These are phyloP conservation scores for Apodemia zela DNA, from an alignment of 2,888 invertebrate genomes.

Conservation along the genomic window DNA sequence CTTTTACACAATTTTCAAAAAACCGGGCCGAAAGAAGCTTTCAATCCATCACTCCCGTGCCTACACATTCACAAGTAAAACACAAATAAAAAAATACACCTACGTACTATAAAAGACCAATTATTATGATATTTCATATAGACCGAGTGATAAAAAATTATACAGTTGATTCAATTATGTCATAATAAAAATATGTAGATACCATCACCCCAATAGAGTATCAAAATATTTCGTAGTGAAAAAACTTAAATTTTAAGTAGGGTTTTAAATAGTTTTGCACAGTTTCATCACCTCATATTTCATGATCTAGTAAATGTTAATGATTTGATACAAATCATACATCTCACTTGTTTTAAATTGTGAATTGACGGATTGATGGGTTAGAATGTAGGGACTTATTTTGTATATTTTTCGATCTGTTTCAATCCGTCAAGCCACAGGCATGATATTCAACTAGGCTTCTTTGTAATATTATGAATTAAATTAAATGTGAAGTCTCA, in stretches of 20 bases:
- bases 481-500: not conserved
- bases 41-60: conserved; percentile 46
- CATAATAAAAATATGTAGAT: conserved; percentile 8
- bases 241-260: not conserved
- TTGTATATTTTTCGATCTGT: not conserved
- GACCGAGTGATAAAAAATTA: conserved; percentile 11
- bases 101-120: conserved; percentile 65
- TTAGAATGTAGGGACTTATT: not conserved
- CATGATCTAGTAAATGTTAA: not conserved
- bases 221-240: not conserved
- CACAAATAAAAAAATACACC: conserved; percentile 67
- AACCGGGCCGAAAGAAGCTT: conserved; percentile 23
- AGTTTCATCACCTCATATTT: too few relatives aligned
- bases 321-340: not conserved
- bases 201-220: not conserved
- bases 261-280: not conserved
- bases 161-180: conserved; percentile 10
- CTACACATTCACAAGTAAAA: conserved; percentile 57
- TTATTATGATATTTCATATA: conserved; percentile 28
- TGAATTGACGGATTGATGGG: not conserved
- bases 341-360: not conserved
- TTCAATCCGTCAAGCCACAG: not conserved
- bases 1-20: conserved; percentile 15
- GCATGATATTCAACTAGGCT: too few relatives aligned
- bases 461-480: not conserved